Percentiles rank a stretch among this genome's conserved stretches.
These are phyloP conservation scores for Drosophila sordidapex DNA, from an alignment of 2,888 invertebrate species.

Conservation along the genomic window DNA sequence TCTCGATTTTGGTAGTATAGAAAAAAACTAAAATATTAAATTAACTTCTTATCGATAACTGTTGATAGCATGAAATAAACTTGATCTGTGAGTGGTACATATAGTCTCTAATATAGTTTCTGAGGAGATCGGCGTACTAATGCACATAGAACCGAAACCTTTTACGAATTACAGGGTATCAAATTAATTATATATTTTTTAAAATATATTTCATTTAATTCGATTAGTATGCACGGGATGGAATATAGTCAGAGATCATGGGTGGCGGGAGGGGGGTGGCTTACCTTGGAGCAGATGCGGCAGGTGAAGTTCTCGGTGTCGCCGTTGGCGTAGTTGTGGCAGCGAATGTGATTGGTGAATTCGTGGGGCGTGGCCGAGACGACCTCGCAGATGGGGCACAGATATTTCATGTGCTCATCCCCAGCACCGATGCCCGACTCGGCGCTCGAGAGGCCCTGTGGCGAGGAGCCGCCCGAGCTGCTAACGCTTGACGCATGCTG, in stretches of 20 bases:
- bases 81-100: neutral
- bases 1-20: too few species aligned
- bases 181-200: neutral
- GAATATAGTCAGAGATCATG: neutral
- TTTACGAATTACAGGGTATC: neutral
- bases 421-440: conserved; percentile 80
- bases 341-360: conserved; percentile 89
- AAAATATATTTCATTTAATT: too few species aligned
- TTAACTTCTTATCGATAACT: neutral
- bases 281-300: conserved; percentile 85
- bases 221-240: too few species aligned
- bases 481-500: conserved; percentile 48
- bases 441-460: conserved; percentile 63
- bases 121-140: neutral
- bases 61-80: neutral
- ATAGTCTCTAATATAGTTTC: neutral
- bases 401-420: conserved; percentile 85
- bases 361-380: conserved; percentile 88
- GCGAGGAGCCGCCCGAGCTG: conserved; percentile 83
- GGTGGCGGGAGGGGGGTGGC: conserved; percentile 22
- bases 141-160: neutral
- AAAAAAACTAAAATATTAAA: neutral
- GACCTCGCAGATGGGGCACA: conserved; percentile 89
- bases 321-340: conserved; percentile 87
- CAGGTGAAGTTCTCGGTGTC: conserved; percentile 85